Evolutionary conservation across 1,140 invertebrate species (phyloP), one percentile per base, ranked within the genome.

Genomic region (Samia ricini): DNA sequence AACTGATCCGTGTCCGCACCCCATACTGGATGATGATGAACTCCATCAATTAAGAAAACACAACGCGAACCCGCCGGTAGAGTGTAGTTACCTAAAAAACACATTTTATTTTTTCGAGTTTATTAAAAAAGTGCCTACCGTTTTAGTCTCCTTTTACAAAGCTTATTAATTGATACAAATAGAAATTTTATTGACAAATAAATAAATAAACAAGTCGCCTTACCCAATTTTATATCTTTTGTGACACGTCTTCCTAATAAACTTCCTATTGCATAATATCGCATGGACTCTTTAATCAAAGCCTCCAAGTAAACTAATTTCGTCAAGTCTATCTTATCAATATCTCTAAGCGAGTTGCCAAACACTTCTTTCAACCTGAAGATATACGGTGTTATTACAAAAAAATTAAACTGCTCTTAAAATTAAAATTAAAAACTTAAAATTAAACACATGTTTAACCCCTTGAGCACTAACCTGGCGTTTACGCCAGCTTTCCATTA

Each of bases 221-320:
- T 58, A 74, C 68, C 62, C 12, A 71, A 18, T 68, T 72, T 67
- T 4, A 80, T 33, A 21, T 75, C 69, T 15, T 26, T n/a, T 3
- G 68, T 64, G 10, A 66, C 42, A 7, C 64, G 12, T 63, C 90
- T 71, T 4, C 87, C 88, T 23, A 94, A 79, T 8, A 92, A 63
- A 21, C 93, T 93, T 2, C 91, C 92, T 3, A 93, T 83, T 3
- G 94, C 93, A 72, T 91, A 94, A 12, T 93, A 49, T 62, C 93
- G 69, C 23, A 94, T 70, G 0, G 91, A 90, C 84, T 95, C 94
- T 69, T 95, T 94, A 4, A 95, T 91, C n/a, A 92, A 90, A 21
- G 89, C 83, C 74, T 94, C 94, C 48, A 94, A 68, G 74, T 93
- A 94, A 57, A 89, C 85, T 74, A 95, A 74, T 33, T 90, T 79